Evolutionary conservation across 2,888 invertebrate species (phyloP), one percentile per base, ranked within the genome.

Genomic region (Rhynchonema sp.): DNA sequence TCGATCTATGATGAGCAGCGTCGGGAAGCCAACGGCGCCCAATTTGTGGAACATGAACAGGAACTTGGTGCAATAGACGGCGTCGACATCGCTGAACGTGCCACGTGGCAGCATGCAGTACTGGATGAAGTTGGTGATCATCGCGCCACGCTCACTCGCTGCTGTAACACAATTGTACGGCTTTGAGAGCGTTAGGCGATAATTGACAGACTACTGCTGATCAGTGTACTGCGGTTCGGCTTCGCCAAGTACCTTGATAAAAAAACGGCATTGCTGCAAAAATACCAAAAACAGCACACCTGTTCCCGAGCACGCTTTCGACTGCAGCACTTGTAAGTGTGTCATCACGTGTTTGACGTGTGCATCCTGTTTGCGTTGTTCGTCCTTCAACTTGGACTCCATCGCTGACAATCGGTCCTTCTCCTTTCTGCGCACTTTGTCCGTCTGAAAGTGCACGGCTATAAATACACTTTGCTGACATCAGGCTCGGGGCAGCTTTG

Each of bases 31-130:
- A 56, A 92, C 91, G 1, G 69, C 68, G 76, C 88, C 87, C 67
- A 94, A 79, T 69, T 84, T 84, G 77, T 99, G 98, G 67, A 98
- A 85, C 9, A 88, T 85, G 73, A 91, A 86, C 62, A 98, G 87
- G 76, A 98, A 96, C 79, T 91, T 86, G 0, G 96, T 92, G 77
- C 92, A 92, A 77, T 87, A 98, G 60, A 94, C 81, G 38, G 98
- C 92, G 79, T 99, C 98, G 58, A 85, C 82, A 57, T 91, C 86
- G 26, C 96, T 92, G 78, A 91, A 94, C 63, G 90, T 87, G 76
- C 91, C 91, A 68, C 98, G 82, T 28, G 98, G 96, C 76, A 98
- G 92, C 65, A 98, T 79, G 75, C 98, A 98, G 61, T 90, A 79
- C 77, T 96, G 94, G 38, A 71, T 62, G 60, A 70, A 66, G 38